Evolutionary conservation across 2,113 vertebrate genomes (phyloP), one percentile per base, ranked within the genome.

Genomic region (Oxyruncus cristatus): DNA sequence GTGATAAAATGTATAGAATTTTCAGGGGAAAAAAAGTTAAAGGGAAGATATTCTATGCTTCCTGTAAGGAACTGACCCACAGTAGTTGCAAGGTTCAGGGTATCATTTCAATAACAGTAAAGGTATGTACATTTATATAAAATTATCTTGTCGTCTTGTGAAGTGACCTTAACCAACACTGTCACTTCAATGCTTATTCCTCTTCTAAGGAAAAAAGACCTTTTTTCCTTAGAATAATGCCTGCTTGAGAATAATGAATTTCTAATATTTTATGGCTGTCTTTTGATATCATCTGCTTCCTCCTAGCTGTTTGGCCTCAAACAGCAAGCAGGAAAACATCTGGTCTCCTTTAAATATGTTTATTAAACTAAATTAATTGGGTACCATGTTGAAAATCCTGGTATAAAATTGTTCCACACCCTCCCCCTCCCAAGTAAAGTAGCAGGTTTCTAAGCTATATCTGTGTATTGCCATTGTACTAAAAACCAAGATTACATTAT

Each of bases 291-390:
- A 75, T 87, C 49, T 94, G 59, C 78, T 85, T 61, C 63, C 61
- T 86, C 33, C 56, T 77, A 76, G 85, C 32, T 74, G 17, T 67
- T 88, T 78, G 68, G 83, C 68, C 88, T 17, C n/a, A 18, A 53
- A 27, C 24, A 85, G 56, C 85, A 92, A 91, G 85, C n/a, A 91
- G 78, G 58, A 95, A 91, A 84, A 86, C 52, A 91, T 84, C 80
- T 84, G 65, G 14, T 63, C n/a, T 89, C 66, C 47, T 72, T 88
- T 65, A 68, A 74, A 37, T 39, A 59, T 13, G 30, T 26, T 77
- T 58, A 67, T 83, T 73, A 87, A 93, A 74, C n/a, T 28, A 56
- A 70, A 70, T 35, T 8, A 85, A 75, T 23, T 47, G 0, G 58
- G 59, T 50, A 59, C 37, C 65, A 37, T 17, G 12, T 30, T 93